Evolutionary conservation across 2,888 invertebrate species (phyloP).

Genomic region (Uloborus plumipes): DNA sequence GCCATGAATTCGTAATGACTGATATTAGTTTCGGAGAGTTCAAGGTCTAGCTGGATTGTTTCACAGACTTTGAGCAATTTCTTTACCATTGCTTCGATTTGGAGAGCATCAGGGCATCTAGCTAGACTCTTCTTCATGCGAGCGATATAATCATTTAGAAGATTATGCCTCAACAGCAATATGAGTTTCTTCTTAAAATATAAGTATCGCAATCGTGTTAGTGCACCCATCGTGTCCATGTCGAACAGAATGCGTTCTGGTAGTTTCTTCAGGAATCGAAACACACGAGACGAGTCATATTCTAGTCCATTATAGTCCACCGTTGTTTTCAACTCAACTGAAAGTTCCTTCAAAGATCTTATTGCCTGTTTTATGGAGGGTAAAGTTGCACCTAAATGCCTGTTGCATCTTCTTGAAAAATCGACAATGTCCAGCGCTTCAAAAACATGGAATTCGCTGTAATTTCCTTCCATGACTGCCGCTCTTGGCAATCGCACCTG

Average conservation of each 20-base stretch:
- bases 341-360: neutral
- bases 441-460: neutral
- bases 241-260: constrained; percentile 10
- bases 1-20: constrained; percentile 30
- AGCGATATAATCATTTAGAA: constrained; percentile 24
- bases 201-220: neutral
- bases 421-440: constrained; percentile 20
- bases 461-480: too few relatives aligned
- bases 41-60: neutral
- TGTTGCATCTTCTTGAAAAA: constrained; percentile 1
- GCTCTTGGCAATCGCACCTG: too few relatives aligned
- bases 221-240: neutral
- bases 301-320: constrained; percentile 23
- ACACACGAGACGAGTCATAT: constrained; percentile 7
- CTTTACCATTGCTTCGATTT: neutral
- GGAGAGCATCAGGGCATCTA: neutral
- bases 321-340: neutral
- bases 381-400: neutral
- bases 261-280: constrained; percentile 17
- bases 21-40: neutral
- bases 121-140: neutral
- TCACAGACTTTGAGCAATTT: constrained; percentile 13
- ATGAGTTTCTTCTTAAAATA: constrained; percentile 1
- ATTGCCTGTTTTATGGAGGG: constrained; percentile 12
- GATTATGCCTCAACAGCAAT: neutral